phyloP scores from a whole-genome alignment of 2,113 vertebrate species.

The Python bivittatus region DNA sequence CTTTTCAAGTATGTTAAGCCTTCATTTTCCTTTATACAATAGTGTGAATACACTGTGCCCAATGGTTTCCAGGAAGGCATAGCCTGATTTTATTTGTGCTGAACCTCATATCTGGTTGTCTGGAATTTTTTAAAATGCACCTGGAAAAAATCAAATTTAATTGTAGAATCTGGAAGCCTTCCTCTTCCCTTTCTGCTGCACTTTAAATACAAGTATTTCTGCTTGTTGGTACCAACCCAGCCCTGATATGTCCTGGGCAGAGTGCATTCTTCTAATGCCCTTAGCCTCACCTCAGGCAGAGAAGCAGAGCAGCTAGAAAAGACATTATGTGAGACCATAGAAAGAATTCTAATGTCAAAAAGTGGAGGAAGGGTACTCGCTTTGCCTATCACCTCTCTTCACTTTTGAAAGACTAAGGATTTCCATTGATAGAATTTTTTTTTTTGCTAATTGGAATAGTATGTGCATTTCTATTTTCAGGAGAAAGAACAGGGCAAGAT shows the following conservation, averaged over 20 bases:
- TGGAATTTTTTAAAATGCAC: neutral
- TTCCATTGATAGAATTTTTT: neutral
- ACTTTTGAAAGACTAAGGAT: neutral
- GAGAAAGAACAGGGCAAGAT: neutral
- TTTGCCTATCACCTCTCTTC: neutral
- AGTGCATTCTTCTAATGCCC: neutral
- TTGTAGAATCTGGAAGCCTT: neutral
- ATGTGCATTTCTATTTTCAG: neutral
- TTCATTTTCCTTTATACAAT: neutral
- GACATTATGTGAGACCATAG: neutral
- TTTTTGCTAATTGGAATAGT: neutral
- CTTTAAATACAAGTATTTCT: constrained; percentile 11
- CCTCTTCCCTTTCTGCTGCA: neutral
- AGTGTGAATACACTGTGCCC: neutral
- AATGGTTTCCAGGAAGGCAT: neutral
- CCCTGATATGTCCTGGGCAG: neutral
- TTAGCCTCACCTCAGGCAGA: neutral
- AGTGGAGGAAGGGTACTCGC: neutral
- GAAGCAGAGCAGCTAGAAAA: neutral
- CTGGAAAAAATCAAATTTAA: neutral
- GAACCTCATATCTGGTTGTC: neutral
- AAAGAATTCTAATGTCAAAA: neutral
- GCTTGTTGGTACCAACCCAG: neutral
- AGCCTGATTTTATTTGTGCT: neutral
- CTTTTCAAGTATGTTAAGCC: neutral